These are phyloP conservation scores for Apeltes quadracus DNA, from an alignment of 2,113 vertebrate genomes.

Conservation along the genomic window DNA sequence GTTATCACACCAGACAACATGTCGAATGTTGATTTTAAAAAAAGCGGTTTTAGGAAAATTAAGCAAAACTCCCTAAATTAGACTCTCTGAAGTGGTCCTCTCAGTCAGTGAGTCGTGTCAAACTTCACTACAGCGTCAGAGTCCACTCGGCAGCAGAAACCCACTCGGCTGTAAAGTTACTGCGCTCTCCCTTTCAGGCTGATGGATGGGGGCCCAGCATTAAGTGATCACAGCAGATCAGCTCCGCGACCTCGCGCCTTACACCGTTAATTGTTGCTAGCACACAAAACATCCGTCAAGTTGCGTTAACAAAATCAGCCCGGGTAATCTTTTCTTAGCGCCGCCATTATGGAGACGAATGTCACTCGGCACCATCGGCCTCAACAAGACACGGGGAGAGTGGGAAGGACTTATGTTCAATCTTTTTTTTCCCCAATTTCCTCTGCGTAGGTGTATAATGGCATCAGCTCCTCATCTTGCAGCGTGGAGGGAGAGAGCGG, in stretches of 20 bases:
- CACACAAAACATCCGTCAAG: slow-evolving; percentile 57
- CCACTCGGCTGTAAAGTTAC: slow-evolving; percentile 38
- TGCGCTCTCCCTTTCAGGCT: slow-evolving; percentile 41
- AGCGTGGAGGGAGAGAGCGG: slow-evolving; percentile 20
- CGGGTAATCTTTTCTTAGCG: slow-evolving; percentile 61
- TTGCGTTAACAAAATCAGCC: slow-evolving; percentile 66
- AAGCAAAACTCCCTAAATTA: slow-evolving; percentile 3
- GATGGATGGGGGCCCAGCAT: slow-evolving; percentile 56
- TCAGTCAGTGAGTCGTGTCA: slow-evolving; percentile 18
- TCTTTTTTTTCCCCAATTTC: slow-evolving; percentile 26
- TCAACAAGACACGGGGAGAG: slow-evolving; percentile 25
- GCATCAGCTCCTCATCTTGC: slow-evolving; percentile 37
- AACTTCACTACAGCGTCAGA: slow-evolving; percentile 17
- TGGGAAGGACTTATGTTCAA: slow-evolving; percentile 15
- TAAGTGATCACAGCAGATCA: slow-evolving; percentile 56
- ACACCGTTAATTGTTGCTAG: slow-evolving; percentile 62
- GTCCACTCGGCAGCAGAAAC: slow-evolving; percentile 26
- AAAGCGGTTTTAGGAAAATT: neutral
- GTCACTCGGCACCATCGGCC: slow-evolving; percentile 25
- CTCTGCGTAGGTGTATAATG: slow-evolving; percentile 52
- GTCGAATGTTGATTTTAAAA: slow-evolving; percentile 12
- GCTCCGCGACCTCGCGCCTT: slow-evolving; percentile 32
- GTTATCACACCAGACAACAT: neutral
- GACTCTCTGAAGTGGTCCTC: slow-evolving; percentile 4
- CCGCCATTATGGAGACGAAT: slow-evolving; percentile 67